Percentiles rank a stretch among this genome's conserved stretches.
These are phyloP conservation scores for Ooceraea biroi DNA, from an alignment of 1,140 invertebrate species.

Conservation along the genomic window DNA sequence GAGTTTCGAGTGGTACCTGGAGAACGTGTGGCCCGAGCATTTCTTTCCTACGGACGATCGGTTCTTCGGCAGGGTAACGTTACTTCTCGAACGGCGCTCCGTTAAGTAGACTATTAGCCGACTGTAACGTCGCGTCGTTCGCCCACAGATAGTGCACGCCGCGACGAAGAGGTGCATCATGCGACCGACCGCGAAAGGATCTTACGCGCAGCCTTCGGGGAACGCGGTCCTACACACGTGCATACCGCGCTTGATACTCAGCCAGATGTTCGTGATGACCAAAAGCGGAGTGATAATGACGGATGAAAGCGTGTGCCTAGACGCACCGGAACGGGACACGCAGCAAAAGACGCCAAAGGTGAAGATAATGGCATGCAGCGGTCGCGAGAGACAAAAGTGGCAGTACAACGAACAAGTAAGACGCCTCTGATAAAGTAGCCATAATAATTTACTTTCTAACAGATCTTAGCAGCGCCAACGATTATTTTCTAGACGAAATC, in stretches of 20 bases:
- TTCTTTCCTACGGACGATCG: slow-evolving; percentile 94
- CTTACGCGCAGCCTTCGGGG: slow-evolving; percentile 89
- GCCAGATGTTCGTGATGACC: slow-evolving; percentile 92
- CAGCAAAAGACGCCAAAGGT: slow-evolving; percentile 86
- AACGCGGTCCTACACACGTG: slow-evolving; percentile 88
- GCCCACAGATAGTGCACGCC: slow-evolving; percentile 86
- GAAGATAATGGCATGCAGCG: slow-evolving; percentile 90
- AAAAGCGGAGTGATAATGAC: slow-evolving; percentile 90
- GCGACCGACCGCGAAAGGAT: slow-evolving; percentile 87
- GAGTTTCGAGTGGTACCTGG: slow-evolving; percentile 97
- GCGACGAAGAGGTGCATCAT: slow-evolving; percentile 88
- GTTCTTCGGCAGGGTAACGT: slow-evolving; percentile 91
- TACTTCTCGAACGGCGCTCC: neutral
- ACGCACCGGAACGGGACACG: slow-evolving; percentile 87
- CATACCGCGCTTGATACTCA: slow-evolving; percentile 84
- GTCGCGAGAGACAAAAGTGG: slow-evolving; percentile 89
- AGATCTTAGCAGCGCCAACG: slow-evolving; percentile 20
- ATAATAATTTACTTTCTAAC: neutral
- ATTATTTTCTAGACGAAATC: slow-evolving; percentile 83
- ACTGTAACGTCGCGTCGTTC: slow-evolving; percentile 2
- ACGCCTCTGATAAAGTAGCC: slow-evolving; percentile 21
- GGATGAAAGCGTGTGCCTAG: slow-evolving; percentile 91
- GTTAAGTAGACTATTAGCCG: neutral
- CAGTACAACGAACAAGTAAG: slow-evolving; percentile 86
- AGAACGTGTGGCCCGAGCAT: slow-evolving; percentile 96